Percentiles rank a stretch among this genome's conserved stretches.
phyloP scores from a whole-genome alignment of 2,113 vertebrate genomes.

The Notarius lentiginosus region DNA sequence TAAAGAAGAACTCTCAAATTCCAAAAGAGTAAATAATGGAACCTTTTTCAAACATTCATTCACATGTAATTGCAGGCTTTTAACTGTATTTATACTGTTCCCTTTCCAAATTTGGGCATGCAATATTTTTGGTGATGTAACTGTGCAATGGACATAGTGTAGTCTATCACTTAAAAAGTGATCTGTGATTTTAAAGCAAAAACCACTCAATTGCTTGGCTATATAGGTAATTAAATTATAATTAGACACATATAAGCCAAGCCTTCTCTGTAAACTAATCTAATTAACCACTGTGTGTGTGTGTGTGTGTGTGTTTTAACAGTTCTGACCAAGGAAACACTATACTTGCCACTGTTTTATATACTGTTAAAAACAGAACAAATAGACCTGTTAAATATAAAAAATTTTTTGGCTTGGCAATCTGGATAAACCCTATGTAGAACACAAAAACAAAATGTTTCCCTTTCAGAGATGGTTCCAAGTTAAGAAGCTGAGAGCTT shows the following conservation, averaged over 20 bases:
- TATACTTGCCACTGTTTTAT: not conserved
- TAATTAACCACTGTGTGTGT: conserved; percentile 35
- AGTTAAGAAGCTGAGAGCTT: not conserved
- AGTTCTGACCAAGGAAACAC: not conserved
- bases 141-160: not conserved
- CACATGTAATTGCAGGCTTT: not conserved
- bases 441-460: not conserved
- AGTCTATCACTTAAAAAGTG: conserved; percentile 11
- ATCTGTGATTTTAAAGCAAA: conserved; percentile 36
- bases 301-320: conserved; percentile 1
- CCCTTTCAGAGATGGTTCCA: not conserved
- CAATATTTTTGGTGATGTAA: not conserved
- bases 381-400: not conserved
- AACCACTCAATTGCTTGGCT: conserved; percentile 21
- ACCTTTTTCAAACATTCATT: not conserved
- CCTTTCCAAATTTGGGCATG: no score
- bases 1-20: no score
- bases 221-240: conserved; percentile 50
- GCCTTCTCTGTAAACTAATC: conserved; percentile 42
- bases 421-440: not conserved
- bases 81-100: not conserved
- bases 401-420: not conserved
- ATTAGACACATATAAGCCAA: conserved; percentile 19
- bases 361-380: not conserved
- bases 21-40: no score